Evolutionary conservation across 1,140 invertebrate species (phyloP).

Genomic region (Hyposmocoma kahamanoa): DNA sequence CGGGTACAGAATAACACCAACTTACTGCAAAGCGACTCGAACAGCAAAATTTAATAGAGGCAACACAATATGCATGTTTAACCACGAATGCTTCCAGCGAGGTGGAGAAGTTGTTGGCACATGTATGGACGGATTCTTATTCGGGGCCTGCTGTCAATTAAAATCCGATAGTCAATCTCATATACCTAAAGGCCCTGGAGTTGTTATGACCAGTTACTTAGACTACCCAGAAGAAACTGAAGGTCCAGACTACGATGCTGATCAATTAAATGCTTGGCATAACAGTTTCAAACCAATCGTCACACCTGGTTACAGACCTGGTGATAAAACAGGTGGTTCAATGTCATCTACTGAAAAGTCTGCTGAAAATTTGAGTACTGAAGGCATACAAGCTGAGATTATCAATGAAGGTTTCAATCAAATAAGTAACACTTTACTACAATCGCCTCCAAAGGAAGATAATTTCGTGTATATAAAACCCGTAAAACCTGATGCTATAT

Average conservation of each 20-base stretch:
- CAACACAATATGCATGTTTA: conserved; percentile 94
- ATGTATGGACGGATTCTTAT: conserved; percentile 93
- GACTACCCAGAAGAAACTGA: conserved; percentile 55
- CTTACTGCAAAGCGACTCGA: conserved; percentile 78
- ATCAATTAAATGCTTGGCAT: conserved; percentile 53
- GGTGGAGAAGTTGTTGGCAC: conserved; percentile 89
- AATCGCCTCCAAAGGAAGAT: conserved; percentile 53
- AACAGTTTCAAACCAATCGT: conserved; percentile 64
- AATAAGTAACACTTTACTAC: conserved; percentile 70
- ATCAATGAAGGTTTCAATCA: conserved; percentile 67
- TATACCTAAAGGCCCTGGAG: conserved; percentile 63
- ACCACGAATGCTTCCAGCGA: conserved; percentile 88
- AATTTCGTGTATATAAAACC: conserved; percentile 58
- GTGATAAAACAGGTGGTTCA: conserved; percentile 21
- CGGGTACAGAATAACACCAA: conserved; percentile 88
- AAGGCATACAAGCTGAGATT: conserved; percentile 44
- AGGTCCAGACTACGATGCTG: conserved; percentile 52
- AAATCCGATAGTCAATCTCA: conserved; percentile 61
- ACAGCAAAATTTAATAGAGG: conserved; percentile 76
- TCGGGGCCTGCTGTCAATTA: conserved; percentile 89
- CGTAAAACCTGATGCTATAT: conserved; percentile 52
- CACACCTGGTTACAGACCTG: conserved; percentile 57
- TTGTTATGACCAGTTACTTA: conserved; percentile 60
- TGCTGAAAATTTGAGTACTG: conserved; percentile 44
- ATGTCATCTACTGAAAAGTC: conserved; percentile 50